A percentile compares a stretch with the other conserved stretches of the same genome.
Conservation (phyloP, 2,888 invertebrate genomes). For the Liodrosophila aerea region DNA sequence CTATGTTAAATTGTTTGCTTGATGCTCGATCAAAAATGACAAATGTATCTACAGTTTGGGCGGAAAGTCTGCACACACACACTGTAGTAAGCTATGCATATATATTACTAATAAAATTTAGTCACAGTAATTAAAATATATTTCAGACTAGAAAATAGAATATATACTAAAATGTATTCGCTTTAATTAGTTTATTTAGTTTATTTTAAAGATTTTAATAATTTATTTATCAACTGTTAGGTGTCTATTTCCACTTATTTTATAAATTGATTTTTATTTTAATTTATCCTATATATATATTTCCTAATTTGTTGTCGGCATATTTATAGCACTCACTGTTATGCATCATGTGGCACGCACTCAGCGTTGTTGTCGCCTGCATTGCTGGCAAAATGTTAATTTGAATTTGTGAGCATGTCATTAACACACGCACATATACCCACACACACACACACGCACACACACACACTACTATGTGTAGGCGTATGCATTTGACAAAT, state of each 20-base stretch:
- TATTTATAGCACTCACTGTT: slow-evolving; percentile 47
- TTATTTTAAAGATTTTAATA: too few species aligned
- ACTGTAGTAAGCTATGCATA: too few species aligned
- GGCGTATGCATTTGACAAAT: slow-evolving; percentile 69
- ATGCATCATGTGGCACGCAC: slow-evolving; percentile 49
- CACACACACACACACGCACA: slow-evolving; percentile 23
- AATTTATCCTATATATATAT: neutral
- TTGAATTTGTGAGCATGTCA: slow-evolving; percentile 79
- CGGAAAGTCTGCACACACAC: slow-evolving; percentile 20
- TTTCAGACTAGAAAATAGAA: too few species aligned
- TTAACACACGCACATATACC: slow-evolving; percentile 67
- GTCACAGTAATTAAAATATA: neutral
- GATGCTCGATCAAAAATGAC: slow-evolving; percentile 79
- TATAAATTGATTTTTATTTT: neutral
- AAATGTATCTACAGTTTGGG: slow-evolving; percentile 67
- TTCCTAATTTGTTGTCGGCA: neutral
- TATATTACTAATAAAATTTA: neutral
- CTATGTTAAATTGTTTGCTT: slow-evolving; percentile 77
- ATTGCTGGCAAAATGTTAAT: slow-evolving; percentile 77
- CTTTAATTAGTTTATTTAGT: too few species aligned
- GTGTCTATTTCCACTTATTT: too few species aligned
- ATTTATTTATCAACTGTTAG: too few species aligned
- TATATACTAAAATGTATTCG: too few species aligned
- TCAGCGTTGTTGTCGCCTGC: slow-evolving; percentile 57
- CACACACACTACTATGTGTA: slow-evolving; percentile 19